phyloP scores from a whole-genome alignment of 2,888 invertebrate species.

The Acronicta leporina region DNA sequence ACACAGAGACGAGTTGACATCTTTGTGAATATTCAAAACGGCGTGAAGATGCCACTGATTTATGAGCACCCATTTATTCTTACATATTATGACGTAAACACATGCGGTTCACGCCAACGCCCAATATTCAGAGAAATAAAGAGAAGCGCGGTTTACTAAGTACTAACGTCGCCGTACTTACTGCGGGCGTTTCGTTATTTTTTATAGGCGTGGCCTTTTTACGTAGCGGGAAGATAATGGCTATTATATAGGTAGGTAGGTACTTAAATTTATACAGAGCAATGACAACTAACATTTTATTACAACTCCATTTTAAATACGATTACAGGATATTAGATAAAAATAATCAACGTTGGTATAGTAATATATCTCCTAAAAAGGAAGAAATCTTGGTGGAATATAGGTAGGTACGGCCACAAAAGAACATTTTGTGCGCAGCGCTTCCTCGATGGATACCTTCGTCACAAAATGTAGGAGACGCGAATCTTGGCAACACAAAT shows the following conservation, averaged over 20 bases:
- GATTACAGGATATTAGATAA: not conserved
- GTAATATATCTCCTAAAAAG: too few relatives aligned
- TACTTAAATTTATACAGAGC: conserved; percentile 36
- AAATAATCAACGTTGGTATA: too few relatives aligned
- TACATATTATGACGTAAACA: conserved; percentile 82
- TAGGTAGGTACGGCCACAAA: conserved; percentile 18
- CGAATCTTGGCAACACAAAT: conserved; percentile 80
- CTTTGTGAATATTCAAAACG: conserved; percentile 80
- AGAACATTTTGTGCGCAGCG: conserved; percentile 13
- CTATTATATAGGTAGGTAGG: conserved; percentile 25
- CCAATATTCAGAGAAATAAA: conserved; percentile 52
- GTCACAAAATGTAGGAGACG: conserved; percentile 64
- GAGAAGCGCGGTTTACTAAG: conserved; percentile 37
- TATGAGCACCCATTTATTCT: conserved; percentile 80
- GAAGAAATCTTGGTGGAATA: conserved; percentile 13
- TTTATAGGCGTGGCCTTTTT: conserved; percentile 45
- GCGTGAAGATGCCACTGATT: conserved; percentile 82
- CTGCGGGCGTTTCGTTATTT: conserved; percentile 41
- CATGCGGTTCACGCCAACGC: conserved; percentile 72
- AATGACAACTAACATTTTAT: conserved; percentile 24
- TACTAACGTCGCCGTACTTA: too few relatives aligned
- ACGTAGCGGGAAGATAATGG: conserved; percentile 44
- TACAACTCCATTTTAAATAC: conserved; percentile 25
- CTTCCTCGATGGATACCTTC: conserved; percentile 48
- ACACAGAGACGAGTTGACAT: conserved; percentile 69